Percentiles rank a stretch among this genome's conserved stretches.
phyloP scores from a whole-genome alignment of 2,113 vertebrate genomes.

The Lamprologus sp. region DNA sequence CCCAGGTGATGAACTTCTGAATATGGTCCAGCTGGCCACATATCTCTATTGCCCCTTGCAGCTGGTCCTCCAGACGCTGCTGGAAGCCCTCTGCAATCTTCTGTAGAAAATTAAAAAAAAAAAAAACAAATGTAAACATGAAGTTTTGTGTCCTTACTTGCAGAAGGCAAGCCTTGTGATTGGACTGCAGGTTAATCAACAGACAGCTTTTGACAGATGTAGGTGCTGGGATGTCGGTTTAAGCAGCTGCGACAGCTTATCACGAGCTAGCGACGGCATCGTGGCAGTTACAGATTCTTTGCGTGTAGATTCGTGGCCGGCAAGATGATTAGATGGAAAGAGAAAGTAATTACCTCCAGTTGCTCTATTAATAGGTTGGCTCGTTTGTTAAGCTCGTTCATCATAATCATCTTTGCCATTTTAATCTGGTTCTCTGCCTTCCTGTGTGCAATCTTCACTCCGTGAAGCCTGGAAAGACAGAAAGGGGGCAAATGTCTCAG shows the following conservation, averaged over 20 bases:
- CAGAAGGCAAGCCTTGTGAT: neutral
- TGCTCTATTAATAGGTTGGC: constrained; percentile 92
- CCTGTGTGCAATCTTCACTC: constrained; percentile 87
- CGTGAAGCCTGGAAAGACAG: constrained; percentile 77
- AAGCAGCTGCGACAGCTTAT: constrained; percentile 39
- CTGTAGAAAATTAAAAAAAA: constrained; percentile 44
- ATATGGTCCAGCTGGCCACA: constrained; percentile 91
- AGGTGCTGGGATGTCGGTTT: neutral
- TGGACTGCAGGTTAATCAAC: neutral
- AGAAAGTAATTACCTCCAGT: constrained; percentile 83
- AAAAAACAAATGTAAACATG: neutral
- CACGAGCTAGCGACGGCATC: constrained; percentile 25
- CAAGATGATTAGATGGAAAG: constrained; percentile 37
- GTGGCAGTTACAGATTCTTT: constrained; percentile 17
- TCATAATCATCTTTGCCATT: constrained; percentile 97
- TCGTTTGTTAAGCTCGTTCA: constrained; percentile 95
- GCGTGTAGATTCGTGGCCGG: constrained; percentile 32
- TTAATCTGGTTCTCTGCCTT: constrained; percentile 98
- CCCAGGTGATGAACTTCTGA: constrained; percentile 97
- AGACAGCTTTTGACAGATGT: neutral
- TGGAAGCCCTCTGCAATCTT: constrained; percentile 86
- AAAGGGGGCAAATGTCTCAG: constrained; percentile 20
- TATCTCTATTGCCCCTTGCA: constrained; percentile 84
- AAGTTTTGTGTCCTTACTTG: neutral
- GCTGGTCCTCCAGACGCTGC: constrained; percentile 85